Evolutionary conservation across 2,888 invertebrate species (phyloP).

Genomic region (Sinotaia quadrata): DNA sequence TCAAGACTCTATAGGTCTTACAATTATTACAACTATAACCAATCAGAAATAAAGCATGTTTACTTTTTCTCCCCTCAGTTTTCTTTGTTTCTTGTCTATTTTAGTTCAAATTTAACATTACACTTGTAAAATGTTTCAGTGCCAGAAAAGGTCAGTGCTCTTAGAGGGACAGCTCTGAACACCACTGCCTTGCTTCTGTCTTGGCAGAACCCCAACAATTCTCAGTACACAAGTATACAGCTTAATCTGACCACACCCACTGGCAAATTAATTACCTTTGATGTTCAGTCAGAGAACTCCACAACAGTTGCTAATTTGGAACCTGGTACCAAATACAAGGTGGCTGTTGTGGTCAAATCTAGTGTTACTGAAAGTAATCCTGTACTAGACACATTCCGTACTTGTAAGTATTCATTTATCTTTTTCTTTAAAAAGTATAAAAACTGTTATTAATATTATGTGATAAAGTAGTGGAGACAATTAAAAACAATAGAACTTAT

Average conservation of each 20-base stretch:
- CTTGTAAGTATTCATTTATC: slow-evolving; percentile 40
- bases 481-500: too few species aligned
- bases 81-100: too few species aligned
- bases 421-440: too few species aligned
- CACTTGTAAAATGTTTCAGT: too few species aligned
- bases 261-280: background rate
- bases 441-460: too few species aligned
- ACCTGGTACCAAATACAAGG: slow-evolving; percentile 48
- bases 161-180: slow-evolving; percentile 37
- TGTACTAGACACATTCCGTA: slow-evolving; percentile 34
- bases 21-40: too few species aligned
- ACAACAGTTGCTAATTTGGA: slow-evolving; percentile 36
- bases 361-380: slow-evolving; percentile 19
- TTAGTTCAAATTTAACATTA: too few species aligned
- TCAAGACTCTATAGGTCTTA: too few species aligned
- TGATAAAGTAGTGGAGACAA: too few species aligned
- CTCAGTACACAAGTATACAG: slow-evolving; percentile 18
- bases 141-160: slow-evolving; percentile 40
- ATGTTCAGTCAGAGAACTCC: background rate
- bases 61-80: too few species aligned
- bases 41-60: too few species aligned
- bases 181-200: slow-evolving; percentile 36
- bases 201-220: slow-evolving; percentile 37
- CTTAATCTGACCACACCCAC: slow-evolving; percentile 16
- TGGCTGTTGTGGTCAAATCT: slow-evolving; percentile 35